Conservation (phyloP, 2,888 invertebrate genomes). For the Chromoteleia sp. region DNA sequence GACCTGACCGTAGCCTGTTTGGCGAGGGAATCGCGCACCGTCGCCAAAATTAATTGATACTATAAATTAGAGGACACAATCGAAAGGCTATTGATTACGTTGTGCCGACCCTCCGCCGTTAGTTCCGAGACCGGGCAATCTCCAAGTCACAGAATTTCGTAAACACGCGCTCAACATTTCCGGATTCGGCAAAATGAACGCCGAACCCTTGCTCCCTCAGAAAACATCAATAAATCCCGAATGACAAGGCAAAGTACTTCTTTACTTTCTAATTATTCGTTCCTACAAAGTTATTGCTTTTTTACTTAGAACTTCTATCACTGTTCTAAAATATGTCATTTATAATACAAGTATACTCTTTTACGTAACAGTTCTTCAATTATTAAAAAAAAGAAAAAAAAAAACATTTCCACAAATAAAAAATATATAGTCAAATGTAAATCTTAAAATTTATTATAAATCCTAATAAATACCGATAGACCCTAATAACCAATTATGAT, state of each 20-base stretch:
- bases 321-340: background rate
- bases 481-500: too few relatives aligned
- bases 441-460: too few relatives aligned
- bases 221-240: constrained; percentile 56
- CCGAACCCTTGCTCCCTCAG: constrained; percentile 36
- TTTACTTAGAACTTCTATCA: background rate
- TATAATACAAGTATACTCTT: too few relatives aligned
- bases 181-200: constrained; percentile 54
- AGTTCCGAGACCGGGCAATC: constrained; percentile 63
- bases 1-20: constrained; percentile 56
- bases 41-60: constrained; percentile 83
- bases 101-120: constrained; percentile 73
- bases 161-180: constrained; percentile 69
- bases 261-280: constrained; percentile 25
- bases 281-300: constrained; percentile 10
- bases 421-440: too few relatives aligned
- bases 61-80: constrained; percentile 83
- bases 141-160: constrained; percentile 71
- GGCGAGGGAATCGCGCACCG: constrained; percentile 73
- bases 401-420: too few relatives aligned
- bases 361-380: too few relatives aligned
- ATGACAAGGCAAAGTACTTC: constrained; percentile 34
- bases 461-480: too few relatives aligned
- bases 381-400: too few relatives aligned
- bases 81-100: constrained; percentile 80